These are phyloP conservation scores for Neosilurus mollespiculum DNA, from an alignment of 2,797 vertebrate species.

Conservation along the genomic window DNA sequence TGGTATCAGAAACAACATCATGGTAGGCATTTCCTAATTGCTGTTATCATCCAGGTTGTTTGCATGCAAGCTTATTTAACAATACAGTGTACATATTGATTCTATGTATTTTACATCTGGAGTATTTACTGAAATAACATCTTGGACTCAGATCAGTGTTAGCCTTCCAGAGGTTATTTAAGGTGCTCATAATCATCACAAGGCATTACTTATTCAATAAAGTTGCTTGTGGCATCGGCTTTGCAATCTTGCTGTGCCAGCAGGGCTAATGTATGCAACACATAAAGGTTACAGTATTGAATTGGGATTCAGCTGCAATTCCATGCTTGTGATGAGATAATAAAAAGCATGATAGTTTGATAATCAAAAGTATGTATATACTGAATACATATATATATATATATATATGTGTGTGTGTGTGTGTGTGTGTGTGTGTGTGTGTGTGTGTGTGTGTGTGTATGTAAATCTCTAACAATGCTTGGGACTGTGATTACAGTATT, in stretches of 20 bases:
- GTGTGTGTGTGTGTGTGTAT: no score
- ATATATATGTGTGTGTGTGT: no score
- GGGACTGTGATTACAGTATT: neutral
- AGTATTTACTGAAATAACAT: slow-evolving; percentile 25
- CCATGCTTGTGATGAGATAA: slow-evolving; percentile 24
- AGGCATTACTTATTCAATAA: slow-evolving; percentile 56
- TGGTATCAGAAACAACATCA: neutral
- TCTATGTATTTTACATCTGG: slow-evolving; percentile 9
- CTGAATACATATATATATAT: no score
- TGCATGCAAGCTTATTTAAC: neutral
- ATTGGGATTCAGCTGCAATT: slow-evolving; percentile 38
- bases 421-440: no score
- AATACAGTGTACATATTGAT: neutral
- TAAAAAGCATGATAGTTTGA: slow-evolving; percentile 36
- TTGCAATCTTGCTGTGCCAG: slow-evolving; percentile 43
- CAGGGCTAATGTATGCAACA: slow-evolving; percentile 48
- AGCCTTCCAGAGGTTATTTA: slow-evolving; percentile 37
- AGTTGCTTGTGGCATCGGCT: slow-evolving; percentile 42
- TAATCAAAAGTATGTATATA: no score
- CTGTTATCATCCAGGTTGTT: neutral
- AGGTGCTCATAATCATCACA: slow-evolving; percentile 47
- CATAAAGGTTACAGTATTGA: slow-evolving; percentile 55
- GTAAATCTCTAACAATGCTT: slow-evolving; percentile 5
- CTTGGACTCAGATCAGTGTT: slow-evolving; percentile 15
- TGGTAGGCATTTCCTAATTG: neutral